These are phyloP conservation scores for Erythrolamprus reginae DNA, from an alignment of 2,113 vertebrate genomes.

Conservation along the genomic window DNA sequence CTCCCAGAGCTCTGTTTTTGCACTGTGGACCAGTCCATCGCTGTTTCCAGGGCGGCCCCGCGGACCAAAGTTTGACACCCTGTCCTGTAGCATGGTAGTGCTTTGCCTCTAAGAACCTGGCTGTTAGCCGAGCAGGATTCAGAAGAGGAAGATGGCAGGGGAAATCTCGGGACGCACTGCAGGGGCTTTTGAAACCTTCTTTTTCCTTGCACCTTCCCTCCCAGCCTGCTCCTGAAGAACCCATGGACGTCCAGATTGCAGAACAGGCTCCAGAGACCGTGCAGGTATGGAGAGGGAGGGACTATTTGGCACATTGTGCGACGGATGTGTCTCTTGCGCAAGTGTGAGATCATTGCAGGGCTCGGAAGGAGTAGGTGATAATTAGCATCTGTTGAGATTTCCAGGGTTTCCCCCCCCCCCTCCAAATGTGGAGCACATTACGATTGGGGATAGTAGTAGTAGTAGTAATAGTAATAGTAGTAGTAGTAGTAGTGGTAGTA, in stretches of 20 bases:
- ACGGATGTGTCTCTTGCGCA: neutral
- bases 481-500: too few species aligned
- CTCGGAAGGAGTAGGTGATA: neutral
- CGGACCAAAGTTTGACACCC: too few species aligned
- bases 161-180: neutral
- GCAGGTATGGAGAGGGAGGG: constrained; percentile 47
- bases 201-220: neutral
- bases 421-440: neutral
- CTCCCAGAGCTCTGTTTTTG: too few species aligned
- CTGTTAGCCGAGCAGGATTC: neutral
- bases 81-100: too few species aligned
- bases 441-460: accelerated
- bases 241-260: constrained; percentile 62
- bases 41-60: too few species aligned
- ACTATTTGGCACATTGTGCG: too few species aligned
- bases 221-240: constrained; percentile 59
- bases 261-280: constrained; percentile 53
- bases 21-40: too few species aligned
- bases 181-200: neutral
- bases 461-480: too few species aligned
- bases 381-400: neutral
- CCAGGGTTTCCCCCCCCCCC: neutral
- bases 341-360: neutral
- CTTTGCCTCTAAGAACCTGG: neutral
- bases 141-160: neutral